Conservation (phyloP, 30 jellyfish, hydroid and myxozoan genomes). For the Aurelia sp. region DNA sequence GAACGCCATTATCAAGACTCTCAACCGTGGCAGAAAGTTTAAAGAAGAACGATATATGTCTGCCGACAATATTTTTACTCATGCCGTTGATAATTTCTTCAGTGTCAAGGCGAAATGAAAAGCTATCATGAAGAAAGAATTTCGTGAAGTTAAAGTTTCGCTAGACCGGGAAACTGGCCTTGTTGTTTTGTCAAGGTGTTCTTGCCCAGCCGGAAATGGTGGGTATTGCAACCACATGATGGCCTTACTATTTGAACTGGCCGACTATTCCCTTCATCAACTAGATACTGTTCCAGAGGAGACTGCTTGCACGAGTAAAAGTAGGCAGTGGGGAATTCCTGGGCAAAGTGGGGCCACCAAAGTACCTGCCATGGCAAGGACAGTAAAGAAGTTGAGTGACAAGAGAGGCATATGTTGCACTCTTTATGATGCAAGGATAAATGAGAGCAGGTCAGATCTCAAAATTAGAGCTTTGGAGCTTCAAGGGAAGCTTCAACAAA, state of each 20-base stretch:
- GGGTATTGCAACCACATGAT: constrained; percentile 83
- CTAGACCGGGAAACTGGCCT: constrained; percentile 27
- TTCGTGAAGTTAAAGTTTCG: constrained; percentile 5
- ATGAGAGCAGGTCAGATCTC: constrained; percentile 10
- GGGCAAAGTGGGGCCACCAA: constrained; percentile 23
- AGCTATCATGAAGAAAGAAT: constrained; percentile 52
- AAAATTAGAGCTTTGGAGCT: constrained; percentile 28
- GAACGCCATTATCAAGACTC: constrained; percentile 41
- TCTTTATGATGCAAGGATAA: constrained; percentile 33
- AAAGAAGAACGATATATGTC: constrained; percentile 37
- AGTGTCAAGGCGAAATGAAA: constrained; percentile 38
- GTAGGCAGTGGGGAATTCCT: constrained; percentile 80
- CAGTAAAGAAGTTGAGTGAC: constrained; percentile 24
- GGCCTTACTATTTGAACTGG: constrained; percentile 74
- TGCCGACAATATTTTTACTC: constrained; percentile 23
- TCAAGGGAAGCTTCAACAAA: constrained; percentile 21
- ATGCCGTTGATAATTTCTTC: constrained; percentile 11
- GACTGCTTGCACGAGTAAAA: constrained; percentile 64
- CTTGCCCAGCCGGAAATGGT: constrained; percentile 65
- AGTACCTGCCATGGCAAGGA: constrained; percentile 53
- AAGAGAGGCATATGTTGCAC: constrained; percentile 63
- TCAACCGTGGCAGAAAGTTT: constrained; percentile 47
- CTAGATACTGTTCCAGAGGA: constrained; percentile 56
- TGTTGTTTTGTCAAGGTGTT: constrained; percentile 12
- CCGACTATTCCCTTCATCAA: constrained; percentile 51